Evolutionary conservation across 2,113 vertebrate species (phyloP), one percentile per base, ranked within the genome.

Genomic region (Ptilorrhoa leucosticta): DNA sequence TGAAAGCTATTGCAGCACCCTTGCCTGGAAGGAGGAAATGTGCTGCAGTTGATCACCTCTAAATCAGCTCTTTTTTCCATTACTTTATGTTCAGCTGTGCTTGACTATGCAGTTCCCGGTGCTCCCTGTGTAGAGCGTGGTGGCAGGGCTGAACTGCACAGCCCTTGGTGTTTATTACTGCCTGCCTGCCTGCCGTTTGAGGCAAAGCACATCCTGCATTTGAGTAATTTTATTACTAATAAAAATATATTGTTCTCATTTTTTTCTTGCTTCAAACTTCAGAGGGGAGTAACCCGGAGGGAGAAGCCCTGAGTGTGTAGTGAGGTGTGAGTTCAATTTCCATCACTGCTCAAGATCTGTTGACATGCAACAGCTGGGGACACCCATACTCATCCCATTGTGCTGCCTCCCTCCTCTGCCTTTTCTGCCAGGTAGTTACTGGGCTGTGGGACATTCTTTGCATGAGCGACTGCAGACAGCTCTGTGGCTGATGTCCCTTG

Each of bases 301-400:
- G 53, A 70, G 72, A 10, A 63, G 76, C 13, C 19, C 9, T 9
- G 48, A 70, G 35, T 4, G 1, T 5, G 4, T 14, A 27, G 45
- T 1, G 13, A 53, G 83, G 24, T 23, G 39, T 35, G 54, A 22
- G 60, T 57, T 50, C 61, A 11, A 0, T 21, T 45, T 58, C 4
- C 8, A 2, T 44, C 18, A 1, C 54, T 51, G 45, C 44, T 11
- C 17, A 23, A 15, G 58, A 33, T 57, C 7, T 48, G 42, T 33
- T 72, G 42, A 4, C 0, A 0, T 4, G 28, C 15, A 11, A 2
- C 22, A 58, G 61, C 42, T 9, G 28, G 1, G 1, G 44, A 8
- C 9, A 19, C 11, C 12, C 0, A 0, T 7, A 4, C n/a, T n/a
- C 37, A 6, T 14, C 56, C 53, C 2, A 1, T 2, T 20, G 2